These are phyloP conservation scores for Leucophenga montana DNA, from an alignment of 2,888 invertebrate species.

Conservation along the genomic window DNA sequence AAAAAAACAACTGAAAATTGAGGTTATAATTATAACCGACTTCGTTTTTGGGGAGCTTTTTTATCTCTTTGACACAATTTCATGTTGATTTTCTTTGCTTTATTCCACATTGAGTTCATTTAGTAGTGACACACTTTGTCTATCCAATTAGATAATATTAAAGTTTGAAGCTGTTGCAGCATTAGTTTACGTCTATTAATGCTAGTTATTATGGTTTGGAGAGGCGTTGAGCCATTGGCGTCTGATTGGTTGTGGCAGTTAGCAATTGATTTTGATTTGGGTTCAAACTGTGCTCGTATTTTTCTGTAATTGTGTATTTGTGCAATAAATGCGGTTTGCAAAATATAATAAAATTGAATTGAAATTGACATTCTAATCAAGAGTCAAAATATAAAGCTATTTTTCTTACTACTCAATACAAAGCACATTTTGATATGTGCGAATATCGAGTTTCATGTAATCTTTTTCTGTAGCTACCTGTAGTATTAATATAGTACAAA, in stretches of 20 bases:
- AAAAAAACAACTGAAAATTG: constrained; percentile 45
- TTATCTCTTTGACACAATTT: constrained; percentile 67
- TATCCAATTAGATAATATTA: constrained; percentile 64
- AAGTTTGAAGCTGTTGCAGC: constrained; percentile 31
- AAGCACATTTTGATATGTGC: too few species aligned
- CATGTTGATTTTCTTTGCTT: constrained; percentile 15
- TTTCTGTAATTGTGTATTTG: neutral
- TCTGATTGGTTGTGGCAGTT: constrained; percentile 28
- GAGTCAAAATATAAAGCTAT: too few species aligned
- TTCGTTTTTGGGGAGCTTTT: constrained; percentile 39
- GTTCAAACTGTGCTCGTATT: neutral
- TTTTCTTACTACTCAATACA: too few species aligned
- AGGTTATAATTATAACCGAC: constrained; percentile 59
- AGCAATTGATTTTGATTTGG: constrained; percentile 43
- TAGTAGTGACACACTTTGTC: constrained; percentile 66
- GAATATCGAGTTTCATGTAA: too few species aligned
- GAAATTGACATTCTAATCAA: too few species aligned
- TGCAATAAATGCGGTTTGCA: too few species aligned
- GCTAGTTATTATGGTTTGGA: constrained; percentile 16
- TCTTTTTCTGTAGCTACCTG: too few species aligned
- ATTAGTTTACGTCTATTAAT: constrained; percentile 36
- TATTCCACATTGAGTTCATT: constrained; percentile 51
- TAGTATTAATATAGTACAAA: too few species aligned
- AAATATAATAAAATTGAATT: too few species aligned
- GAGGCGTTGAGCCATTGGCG: constrained; percentile 22